Evolutionary conservation across 2,888 invertebrate genomes (phyloP), one percentile per base, ranked within the genome.

Genomic region (Salpingus planirostris): DNA sequence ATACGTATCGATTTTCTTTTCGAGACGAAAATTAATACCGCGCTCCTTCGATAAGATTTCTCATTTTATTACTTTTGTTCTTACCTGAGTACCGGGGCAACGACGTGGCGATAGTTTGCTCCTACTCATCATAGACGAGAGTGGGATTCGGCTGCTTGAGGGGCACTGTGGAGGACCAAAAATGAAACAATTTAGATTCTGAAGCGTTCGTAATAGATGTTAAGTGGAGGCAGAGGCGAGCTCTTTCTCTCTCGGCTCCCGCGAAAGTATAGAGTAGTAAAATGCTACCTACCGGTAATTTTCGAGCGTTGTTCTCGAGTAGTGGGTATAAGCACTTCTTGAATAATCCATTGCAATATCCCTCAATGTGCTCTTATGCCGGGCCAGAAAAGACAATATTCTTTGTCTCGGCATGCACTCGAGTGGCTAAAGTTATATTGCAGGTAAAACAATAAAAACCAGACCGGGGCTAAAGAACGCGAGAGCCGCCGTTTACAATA

Each of bases 311-410:
- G 37, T 44, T 42, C 40, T 39, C 43, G 39, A 43, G n/a, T n/a
- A n/a, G n/a, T n/a, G n/a, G n/a, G n/a, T n/a, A n/a, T n/a, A n/a
- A n/a, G 45, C 42, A 49, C 46, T 50, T 47, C 31, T 38, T 50
- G 47, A 50, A 49, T 51, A 51, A 51, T 47, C 51, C 46, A 50
- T 47, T 49, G 50, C 46, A 44, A 45, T 50, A 46, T 50, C 42
- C 43, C 37, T 40, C 44, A 38, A 46, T 40, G 39, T 40, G 43
- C 44, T 46, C 42, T 49, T 47, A 44, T 41, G 36, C 29, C 42
- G 38, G 32, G 43, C 42, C 46, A 38, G 36, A 44, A 42, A 45
- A 49, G 45, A 47, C 47, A 46, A 51, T 51, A 51, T 49, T 47
- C 47, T 40, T 44, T 43, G 46, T 46, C 32, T 34, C 31, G 28